Base-by-base conservation (phyloP, 2,113 vertebrate species). In the Indicator indicator region DNA sequence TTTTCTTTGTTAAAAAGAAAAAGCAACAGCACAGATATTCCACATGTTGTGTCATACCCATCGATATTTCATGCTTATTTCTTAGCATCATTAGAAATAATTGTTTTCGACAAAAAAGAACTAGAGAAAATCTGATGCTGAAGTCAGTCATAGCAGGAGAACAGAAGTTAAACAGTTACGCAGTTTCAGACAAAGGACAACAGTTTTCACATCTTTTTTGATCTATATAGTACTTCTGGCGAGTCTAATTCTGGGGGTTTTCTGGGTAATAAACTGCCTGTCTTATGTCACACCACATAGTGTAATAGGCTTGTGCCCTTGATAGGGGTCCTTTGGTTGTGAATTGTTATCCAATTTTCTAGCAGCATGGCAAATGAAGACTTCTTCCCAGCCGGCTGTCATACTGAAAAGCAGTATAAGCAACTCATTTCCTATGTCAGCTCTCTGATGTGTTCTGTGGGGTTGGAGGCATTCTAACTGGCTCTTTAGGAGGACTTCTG, bases 11-110 rank as follows among this genome's bases (percentile, higher is more conserved):
- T 83, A 26, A 16, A 42, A 84, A 27, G 24, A 44, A 72, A 84
- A 83, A 19, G 48, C 4, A 70, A 27, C 12, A 74, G 23, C 19
- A 46, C 12, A 60, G 26, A 42, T 56, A 74, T 28, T 75, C 42
- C 38, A 19, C 1, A 0, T 30, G 28, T 69, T 83, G 44, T 38
- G n/a, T 90, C 27, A 77, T 58, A 86, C 2, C 21, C 23, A 30
- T 27, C 1, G 6, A 28, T 58, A n/a, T 1, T 73, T 68, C 58
- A 24, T 69, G 16, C 4, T 71, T 0, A 0, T n/a, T 87, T 87
- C 64, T 76, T 74, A 78, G 21, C n/a, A 30, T n/a, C 8, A 23
- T 27, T 63, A 65, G 33, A 23, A 64, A 65, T 2, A 60, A 36
- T 27, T 55, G 46, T 77, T 83, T 42, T 30, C 58, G 52, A 64